A percentile compares a stretch with the other conserved stretches of the same genome.
Conservation (phyloP, 2,888 invertebrate genomes). For the Epinotia ramella region DNA sequence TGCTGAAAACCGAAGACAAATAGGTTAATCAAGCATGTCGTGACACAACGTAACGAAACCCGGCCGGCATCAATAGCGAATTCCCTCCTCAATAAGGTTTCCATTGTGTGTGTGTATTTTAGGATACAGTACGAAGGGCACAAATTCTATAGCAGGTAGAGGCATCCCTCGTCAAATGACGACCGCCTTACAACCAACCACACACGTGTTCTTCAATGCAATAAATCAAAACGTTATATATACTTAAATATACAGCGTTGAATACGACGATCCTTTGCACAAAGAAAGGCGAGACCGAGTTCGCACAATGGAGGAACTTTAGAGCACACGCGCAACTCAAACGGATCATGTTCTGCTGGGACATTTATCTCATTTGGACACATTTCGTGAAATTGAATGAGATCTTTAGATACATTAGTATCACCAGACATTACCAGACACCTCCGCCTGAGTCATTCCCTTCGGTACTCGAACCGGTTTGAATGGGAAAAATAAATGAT, state of each 20-base stretch:
- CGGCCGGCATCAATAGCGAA: constrained; percentile 64
- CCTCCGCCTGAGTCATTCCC: constrained; percentile 72
- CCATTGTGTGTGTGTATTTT: constrained; percentile 60
- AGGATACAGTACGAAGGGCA: constrained; percentile 57
- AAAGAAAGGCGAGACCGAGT: constrained; percentile 38
- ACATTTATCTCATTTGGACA: constrained; percentile 40
- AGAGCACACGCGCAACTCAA: constrained; percentile 28
- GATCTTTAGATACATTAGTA: constrained; percentile 40
- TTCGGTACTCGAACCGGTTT: constrained; percentile 78
- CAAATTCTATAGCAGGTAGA: constrained; percentile 77
- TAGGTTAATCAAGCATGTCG: constrained; percentile 64
- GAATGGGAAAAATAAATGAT: constrained; percentile 67
- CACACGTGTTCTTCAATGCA: constrained; percentile 71
- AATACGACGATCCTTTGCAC: constrained; percentile 36
- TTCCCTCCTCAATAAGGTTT: constrained; percentile 72
- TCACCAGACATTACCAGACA: constrained; percentile 55
- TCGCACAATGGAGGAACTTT: constrained; percentile 43
- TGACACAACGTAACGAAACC: constrained; percentile 56
- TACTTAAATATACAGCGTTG: constrained; percentile 54
- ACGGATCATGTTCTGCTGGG: constrained; percentile 16
- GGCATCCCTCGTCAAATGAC: constrained; percentile 72
- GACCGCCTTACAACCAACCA: constrained; percentile 56
- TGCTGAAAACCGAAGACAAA: constrained; percentile 35
- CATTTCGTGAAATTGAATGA: constrained; percentile 41
- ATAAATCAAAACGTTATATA: constrained; percentile 69